Evolutionary conservation across 2,797 vertebrate species (phyloP), one percentile per base, ranked within the genome.

Genomic region (Sebastiscus albofasciatus): DNA sequence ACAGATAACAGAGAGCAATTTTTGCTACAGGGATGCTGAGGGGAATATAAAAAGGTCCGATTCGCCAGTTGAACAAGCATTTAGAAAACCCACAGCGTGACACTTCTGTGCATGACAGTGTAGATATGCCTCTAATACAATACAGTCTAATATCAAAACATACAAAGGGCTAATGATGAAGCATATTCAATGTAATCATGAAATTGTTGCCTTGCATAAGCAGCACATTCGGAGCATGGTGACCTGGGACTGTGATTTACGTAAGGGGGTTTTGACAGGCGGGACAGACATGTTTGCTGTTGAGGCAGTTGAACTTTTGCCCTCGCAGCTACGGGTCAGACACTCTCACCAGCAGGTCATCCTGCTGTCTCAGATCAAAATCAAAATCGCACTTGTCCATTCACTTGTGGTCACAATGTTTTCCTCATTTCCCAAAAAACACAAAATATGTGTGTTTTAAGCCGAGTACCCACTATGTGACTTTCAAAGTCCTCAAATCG

Each of bases 251-350:
- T 27, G 64, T 46, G 62, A 70, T 83, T 86, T 79, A 79, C 56
- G 81, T 34, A 39, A 67, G 64, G 54, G 49, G 11, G 18, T 26
- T 82, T 74, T 81, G 79, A 49, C 66, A 77, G 72, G 18, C 36
- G 3, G 10, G 59, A 77, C 61, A 61, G 67, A 71, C 73, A 20
- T 65, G 68, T 86, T 82, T 89, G 84, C 80, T 82, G 79, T 72
- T 71, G 77, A 73, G 56, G 79, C 68, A 72, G 66, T 76, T 91
- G 80, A 92, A 85, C 86, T 79, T 60, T 54, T 64, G 70, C 22
- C 81, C 87, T 77, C 74, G 52, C 80, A 67, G 87, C 80, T 73
- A 62, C 22, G 68, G 82, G 81, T 93, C 86, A 87, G 59, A n/a
- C 39, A 16, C 27, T 69, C 49, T 72, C 46, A 58, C 46, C 65